Conservation (phyloP, 2,113 vertebrate species). For the Otis tarda region DNA sequence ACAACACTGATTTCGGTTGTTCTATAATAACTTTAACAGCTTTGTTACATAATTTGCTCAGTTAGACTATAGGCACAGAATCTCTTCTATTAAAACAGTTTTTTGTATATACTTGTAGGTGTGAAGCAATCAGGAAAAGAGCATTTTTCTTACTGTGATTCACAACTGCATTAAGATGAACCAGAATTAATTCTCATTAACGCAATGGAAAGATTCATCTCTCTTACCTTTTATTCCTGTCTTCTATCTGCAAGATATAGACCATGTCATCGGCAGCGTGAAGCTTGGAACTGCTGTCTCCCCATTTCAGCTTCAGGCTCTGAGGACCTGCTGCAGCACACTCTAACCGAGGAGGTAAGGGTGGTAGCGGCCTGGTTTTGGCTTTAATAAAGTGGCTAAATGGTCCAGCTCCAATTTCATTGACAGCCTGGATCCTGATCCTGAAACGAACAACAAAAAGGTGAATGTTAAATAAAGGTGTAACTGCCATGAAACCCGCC, state of each 20-base stretch:
- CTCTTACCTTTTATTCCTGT: slow-evolving; percentile 90
- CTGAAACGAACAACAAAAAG: slow-evolving; percentile 57
- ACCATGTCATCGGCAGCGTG: slow-evolving; percentile 81
- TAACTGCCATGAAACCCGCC: neutral
- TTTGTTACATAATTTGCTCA: neutral
- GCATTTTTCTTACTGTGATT: neutral
- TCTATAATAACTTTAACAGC: neutral
- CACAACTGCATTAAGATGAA: neutral
- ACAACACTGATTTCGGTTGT: neutral
- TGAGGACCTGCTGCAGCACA: slow-evolving; percentile 93
- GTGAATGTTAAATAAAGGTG: neutral
- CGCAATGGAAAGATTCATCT: neutral
- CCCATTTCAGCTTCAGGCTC: slow-evolving; percentile 98
- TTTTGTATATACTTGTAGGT: neutral
- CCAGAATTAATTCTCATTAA: neutral
- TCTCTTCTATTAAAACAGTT: neutral
- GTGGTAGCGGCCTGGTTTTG: slow-evolving; percentile 91
- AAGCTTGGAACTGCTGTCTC: slow-evolving; percentile 83
- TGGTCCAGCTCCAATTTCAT: slow-evolving; percentile 89
- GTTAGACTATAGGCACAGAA: neutral
- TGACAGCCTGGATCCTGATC: slow-evolving; percentile 92
- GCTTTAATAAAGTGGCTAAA: slow-evolving; percentile 84
- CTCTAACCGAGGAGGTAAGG: slow-evolving; percentile 90
- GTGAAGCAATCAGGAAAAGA: neutral
- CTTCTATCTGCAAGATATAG: slow-evolving; percentile 93